Evolutionary conservation across 30 jellyfish, hydroid and myxozoan genomes (phyloP).

Genomic region (Chrysaora quinquecirrha): DNA sequence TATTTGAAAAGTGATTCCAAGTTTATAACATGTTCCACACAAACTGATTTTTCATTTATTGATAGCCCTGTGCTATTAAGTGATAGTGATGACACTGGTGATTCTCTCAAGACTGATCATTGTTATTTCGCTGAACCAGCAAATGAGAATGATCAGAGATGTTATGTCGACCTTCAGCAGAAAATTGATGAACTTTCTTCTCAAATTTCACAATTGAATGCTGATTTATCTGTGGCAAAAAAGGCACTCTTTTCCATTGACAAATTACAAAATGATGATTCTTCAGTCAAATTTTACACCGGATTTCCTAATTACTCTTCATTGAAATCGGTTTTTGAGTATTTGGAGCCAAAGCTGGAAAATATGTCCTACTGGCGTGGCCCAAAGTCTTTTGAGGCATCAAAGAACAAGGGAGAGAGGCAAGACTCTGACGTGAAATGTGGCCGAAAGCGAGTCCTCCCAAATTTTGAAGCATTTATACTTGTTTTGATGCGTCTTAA

Average conservation of each 20-base stretch:
- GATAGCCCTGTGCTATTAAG: slow-evolving; percentile 1
- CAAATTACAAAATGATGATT: slow-evolving; percentile 33
- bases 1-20: slow-evolving; percentile 5
- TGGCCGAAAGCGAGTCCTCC: slow-evolving; percentile 12
- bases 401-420: slow-evolving; percentile 10
- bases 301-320: slow-evolving; percentile 25
- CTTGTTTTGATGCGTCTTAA: slow-evolving; percentile 42
- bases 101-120: neutral
- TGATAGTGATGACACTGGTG: slow-evolving; percentile 8
- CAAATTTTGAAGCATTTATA: slow-evolving; percentile 23
- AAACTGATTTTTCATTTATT: slow-evolving; percentile 19
- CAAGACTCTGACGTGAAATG: slow-evolving; percentile 8
- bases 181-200: slow-evolving; percentile 13
- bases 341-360: slow-evolving; percentile 31
- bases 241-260: slow-evolving; percentile 7
- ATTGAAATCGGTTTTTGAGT: slow-evolving; percentile 15
- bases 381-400: neutral
- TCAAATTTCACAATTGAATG: slow-evolving; percentile 2
- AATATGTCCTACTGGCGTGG: slow-evolving; percentile 26
- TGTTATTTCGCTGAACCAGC: neutral
- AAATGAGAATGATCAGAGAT: slow-evolving; percentile 8
- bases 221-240: neutral
- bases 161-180: slow-evolving; percentile 2
- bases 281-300: slow-evolving; percentile 21
- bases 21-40: slow-evolving; percentile 18